phyloP scores from a whole-genome alignment of 2,113 vertebrate genomes.

The Eupsittula cactorum region DNA sequence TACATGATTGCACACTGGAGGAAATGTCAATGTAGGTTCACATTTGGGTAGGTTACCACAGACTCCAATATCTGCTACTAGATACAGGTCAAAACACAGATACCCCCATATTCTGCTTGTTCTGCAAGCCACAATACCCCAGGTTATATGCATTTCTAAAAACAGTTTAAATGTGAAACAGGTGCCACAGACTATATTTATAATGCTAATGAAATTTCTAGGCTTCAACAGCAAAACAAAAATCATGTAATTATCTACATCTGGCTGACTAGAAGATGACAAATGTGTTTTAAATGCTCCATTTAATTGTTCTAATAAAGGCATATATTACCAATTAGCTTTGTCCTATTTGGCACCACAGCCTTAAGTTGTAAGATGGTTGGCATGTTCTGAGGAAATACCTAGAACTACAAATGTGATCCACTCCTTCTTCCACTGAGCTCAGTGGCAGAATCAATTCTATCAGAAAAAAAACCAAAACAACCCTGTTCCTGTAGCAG shows the following conservation, averaged over 20 bases:
- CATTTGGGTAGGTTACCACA: not conserved
- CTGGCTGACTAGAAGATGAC: not conserved
- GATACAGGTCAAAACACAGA: not conserved
- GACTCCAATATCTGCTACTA: not conserved
- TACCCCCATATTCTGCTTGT: not conserved
- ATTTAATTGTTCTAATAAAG: slow-evolving; percentile 3
- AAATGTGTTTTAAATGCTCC: not conserved
- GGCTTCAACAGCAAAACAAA: slow-evolving; percentile 18
- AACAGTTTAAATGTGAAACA: not conserved
- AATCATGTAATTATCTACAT: not conserved
- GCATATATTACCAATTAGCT: not conserved
- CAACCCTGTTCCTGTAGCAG: not conserved
- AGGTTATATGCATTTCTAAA: not conserved
- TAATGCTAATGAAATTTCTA: not conserved
- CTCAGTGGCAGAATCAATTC: not conserved
- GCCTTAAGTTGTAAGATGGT: not conserved
- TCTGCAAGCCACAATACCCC: not conserved
- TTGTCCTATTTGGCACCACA: not conserved
- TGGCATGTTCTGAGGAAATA: not conserved
- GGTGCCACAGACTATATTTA: not conserved
- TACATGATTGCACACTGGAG: not conserved
- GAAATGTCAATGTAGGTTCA: not conserved
- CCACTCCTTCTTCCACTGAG: not conserved
- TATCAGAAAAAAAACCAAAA: not conserved
- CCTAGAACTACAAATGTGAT: not conserved